Percentiles rank a stretch among this genome's conserved stretches.
These are phyloP conservation scores for Telmatherina bonti DNA, from an alignment of 2,797 vertebrate species.

Conservation along the genomic window DNA sequence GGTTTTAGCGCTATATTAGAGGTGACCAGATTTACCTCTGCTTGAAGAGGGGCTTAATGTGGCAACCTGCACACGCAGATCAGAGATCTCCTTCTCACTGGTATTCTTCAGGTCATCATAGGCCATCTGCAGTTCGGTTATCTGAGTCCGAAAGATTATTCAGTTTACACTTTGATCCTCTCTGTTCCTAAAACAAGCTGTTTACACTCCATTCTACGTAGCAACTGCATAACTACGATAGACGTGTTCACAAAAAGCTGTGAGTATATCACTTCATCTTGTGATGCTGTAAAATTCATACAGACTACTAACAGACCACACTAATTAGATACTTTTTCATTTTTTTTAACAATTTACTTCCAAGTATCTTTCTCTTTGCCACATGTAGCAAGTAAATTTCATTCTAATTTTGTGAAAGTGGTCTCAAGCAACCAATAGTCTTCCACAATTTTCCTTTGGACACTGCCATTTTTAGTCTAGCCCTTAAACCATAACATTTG, in stretches of 20 bases:
- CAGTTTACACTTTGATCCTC: not conserved
- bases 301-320: not conserved
- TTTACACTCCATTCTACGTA: not conserved
- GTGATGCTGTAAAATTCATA: not conserved
- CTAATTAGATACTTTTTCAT: slow-evolving; percentile 3
- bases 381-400: not conserved
- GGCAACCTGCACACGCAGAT: slow-evolving; percentile 57
- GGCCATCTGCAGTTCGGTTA: slow-evolving; percentile 63
- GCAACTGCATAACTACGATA: not conserved
- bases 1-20: not conserved
- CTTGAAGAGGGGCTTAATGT: slow-evolving; percentile 30
- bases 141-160: slow-evolving; percentile 65
- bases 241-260: not conserved
- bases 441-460: too few relatives aligned
- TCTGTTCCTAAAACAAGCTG: not conserved
- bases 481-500: too few relatives aligned
- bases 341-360: not conserved
- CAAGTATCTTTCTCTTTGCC: not conserved
- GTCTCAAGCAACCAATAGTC: too few relatives aligned
- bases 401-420: too few relatives aligned
- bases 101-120: slow-evolving; percentile 70
- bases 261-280: not conserved
- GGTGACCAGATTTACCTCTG: slow-evolving; percentile 54
- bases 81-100: slow-evolving; percentile 70
- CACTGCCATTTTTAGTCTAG: too few relatives aligned